Evolutionary conservation across 2,797 vertebrate species (phyloP).

Genomic region (Tympanoctomys barrerae): DNA sequence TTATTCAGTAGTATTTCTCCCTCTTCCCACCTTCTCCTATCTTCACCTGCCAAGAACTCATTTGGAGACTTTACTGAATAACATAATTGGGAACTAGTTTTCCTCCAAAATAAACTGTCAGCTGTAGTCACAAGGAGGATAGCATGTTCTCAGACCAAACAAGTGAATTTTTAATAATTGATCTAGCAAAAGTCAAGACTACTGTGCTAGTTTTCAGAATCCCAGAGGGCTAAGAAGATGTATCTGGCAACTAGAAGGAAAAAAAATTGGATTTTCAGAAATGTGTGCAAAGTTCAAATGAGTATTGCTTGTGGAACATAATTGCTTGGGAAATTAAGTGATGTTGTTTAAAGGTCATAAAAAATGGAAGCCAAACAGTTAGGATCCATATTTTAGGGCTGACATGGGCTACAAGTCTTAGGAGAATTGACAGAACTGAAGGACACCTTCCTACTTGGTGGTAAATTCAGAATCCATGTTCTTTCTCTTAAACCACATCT

Average conservation of each 20-base stretch:
- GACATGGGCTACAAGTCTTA: neutral
- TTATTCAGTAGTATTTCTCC: conserved; percentile 53
- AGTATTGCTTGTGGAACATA: neutral
- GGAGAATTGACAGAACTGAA: neutral
- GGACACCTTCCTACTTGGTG: neutral
- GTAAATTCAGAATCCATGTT: neutral
- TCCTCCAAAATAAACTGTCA: conserved; percentile 23
- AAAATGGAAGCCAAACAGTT: neutral
- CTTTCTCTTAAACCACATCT: neutral
- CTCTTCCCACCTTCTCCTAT: conserved; percentile 28
- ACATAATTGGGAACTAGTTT: conserved; percentile 50
- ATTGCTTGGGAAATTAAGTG: conserved; percentile 24
- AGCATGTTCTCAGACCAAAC: neutral
- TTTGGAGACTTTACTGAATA: conserved; percentile 47
- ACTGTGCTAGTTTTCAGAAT: conserved; percentile 43
- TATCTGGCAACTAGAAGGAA: neutral
- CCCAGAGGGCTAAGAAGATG: neutral
- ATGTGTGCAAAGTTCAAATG: neutral
- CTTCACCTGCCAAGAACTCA: conserved; percentile 12
- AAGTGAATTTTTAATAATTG: conserved; percentile 54
- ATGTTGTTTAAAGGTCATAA: neutral
- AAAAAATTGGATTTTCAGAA: neutral
- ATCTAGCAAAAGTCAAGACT: conserved; percentile 6
- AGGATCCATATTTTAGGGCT: neutral
- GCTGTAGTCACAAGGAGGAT: neutral